phyloP scores from a whole-genome alignment of 2,888 invertebrate genomes.

The Drosophila anomalata region DNA sequence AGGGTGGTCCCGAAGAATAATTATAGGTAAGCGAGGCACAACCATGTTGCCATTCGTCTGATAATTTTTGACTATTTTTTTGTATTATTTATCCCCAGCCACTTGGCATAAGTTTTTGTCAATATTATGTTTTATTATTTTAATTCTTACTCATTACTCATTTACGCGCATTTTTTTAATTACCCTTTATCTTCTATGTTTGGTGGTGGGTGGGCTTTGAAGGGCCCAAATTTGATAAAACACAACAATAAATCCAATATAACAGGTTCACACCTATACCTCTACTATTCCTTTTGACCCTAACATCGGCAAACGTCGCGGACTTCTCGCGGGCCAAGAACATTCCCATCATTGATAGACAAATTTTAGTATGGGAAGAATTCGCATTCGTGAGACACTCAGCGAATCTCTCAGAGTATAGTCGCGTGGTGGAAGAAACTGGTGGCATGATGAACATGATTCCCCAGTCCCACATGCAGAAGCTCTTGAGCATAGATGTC shows the following conservation, averaged over 20 bases:
- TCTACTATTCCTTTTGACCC: neutral
- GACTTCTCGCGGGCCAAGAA: neutral
- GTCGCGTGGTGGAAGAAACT: neutral
- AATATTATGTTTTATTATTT: too few species aligned
- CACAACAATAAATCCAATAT: too few species aligned
- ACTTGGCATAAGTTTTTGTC: neutral
- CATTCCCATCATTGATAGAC: conserved; percentile 3
- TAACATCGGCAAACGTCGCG: neutral
- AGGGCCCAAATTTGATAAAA: too few species aligned
- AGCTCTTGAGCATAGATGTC: neutral
- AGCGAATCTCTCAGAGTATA: conserved; percentile 3
- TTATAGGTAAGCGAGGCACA: neutral
- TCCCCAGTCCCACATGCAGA: neutral
- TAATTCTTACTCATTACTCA: too few species aligned
- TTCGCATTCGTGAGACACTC: neutral
- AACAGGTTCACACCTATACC: neutral
- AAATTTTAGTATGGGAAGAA: neutral
- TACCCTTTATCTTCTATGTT: too few species aligned
- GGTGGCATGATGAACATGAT: neutral
- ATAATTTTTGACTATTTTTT: neutral
- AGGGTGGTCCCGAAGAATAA: neutral
- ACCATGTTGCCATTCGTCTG: neutral
- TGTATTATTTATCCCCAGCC: neutral
- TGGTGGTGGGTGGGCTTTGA: too few species aligned
- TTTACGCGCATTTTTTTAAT: too few species aligned